These are phyloP conservation scores for Sylvietta virens DNA, from an alignment of 2,113 vertebrate genomes.

Conservation along the genomic window DNA sequence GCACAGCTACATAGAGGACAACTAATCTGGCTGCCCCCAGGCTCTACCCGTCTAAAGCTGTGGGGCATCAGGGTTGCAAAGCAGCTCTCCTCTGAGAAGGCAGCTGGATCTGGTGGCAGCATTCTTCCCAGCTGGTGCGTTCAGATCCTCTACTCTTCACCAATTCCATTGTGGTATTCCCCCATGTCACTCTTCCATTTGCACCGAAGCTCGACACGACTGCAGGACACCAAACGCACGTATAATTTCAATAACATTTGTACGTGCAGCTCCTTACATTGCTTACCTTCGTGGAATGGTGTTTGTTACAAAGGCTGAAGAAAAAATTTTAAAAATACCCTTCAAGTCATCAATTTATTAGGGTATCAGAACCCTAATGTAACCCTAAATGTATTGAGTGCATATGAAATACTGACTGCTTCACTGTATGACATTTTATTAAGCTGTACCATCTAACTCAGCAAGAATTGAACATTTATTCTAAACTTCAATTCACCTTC, in stretches of 20 bases:
- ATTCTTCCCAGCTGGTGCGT: fast-evolving
- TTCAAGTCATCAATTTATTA: not conserved
- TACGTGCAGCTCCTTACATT: fast-evolving
- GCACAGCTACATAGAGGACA: fast-evolving
- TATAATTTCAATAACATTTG: not conserved
- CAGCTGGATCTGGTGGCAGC: not conserved
- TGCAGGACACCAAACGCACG: fast-evolving
- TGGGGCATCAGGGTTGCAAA: too few relatives aligned
- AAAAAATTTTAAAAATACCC: fast-evolving
- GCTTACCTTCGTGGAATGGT: not conserved
- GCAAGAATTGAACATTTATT: not conserved
- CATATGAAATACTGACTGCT: not conserved
- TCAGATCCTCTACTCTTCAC: not conserved
- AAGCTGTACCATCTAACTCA: not conserved
- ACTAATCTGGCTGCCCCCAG: not conserved
- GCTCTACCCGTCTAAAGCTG: not conserved
- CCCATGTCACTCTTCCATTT: not conserved
- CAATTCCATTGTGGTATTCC: fast-evolving
- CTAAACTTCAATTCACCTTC: not conserved
- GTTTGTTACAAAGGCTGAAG: not conserved
- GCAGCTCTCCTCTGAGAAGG: not conserved
- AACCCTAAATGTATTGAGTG: not conserved
- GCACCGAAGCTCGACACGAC: not conserved
- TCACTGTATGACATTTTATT: not conserved
- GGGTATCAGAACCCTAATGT: not conserved